These are phyloP conservation scores for Microtus montanus DNA, from an alignment of 2,113 vertebrate genomes.

Conservation along the genomic window DNA sequence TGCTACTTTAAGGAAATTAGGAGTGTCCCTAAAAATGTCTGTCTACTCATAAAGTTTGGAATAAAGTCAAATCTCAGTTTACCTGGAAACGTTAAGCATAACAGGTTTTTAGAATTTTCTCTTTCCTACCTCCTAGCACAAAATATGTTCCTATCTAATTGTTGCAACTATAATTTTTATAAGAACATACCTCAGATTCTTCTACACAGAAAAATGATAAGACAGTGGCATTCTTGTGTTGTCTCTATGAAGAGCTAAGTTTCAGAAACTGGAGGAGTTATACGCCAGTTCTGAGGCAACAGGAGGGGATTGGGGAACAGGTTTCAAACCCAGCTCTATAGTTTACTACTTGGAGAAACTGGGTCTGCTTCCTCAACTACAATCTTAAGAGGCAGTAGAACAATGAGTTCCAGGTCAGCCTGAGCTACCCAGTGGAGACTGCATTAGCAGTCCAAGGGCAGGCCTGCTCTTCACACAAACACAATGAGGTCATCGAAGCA, in stretches of 20 bases:
- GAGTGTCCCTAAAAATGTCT: constrained; percentile 39
- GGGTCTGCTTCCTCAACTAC: constrained; percentile 23
- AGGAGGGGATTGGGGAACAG: background rate
- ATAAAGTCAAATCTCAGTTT: constrained; percentile 49
- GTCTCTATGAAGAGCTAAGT: background rate
- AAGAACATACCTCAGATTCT: constrained; percentile 16
- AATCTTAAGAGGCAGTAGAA: background rate
- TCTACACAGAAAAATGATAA: constrained; percentile 25
- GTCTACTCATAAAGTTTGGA: constrained; percentile 58
- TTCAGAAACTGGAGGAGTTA: background rate
- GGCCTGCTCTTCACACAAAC: background rate
- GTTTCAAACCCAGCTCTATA: background rate
- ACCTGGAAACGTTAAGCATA: constrained; percentile 17
- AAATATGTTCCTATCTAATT: constrained; percentile 56
- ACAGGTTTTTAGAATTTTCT: constrained; percentile 62
- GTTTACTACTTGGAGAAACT: background rate
- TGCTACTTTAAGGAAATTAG: constrained; percentile 39
- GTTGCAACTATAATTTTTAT: constrained; percentile 39
- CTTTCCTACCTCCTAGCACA: constrained; percentile 50
- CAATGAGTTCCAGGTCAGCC: too few species aligned
- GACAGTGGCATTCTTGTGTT: background rate
- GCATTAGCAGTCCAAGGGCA: background rate
- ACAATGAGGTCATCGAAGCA: background rate
- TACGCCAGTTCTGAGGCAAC: background rate
- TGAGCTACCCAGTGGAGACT: background rate